A percentile compares a stretch with the other conserved stretches of the same genome.
These are phyloP conservation scores for Graphium colonna DNA, from an alignment of 2,888 invertebrate genomes.

Conservation along the genomic window DNA sequence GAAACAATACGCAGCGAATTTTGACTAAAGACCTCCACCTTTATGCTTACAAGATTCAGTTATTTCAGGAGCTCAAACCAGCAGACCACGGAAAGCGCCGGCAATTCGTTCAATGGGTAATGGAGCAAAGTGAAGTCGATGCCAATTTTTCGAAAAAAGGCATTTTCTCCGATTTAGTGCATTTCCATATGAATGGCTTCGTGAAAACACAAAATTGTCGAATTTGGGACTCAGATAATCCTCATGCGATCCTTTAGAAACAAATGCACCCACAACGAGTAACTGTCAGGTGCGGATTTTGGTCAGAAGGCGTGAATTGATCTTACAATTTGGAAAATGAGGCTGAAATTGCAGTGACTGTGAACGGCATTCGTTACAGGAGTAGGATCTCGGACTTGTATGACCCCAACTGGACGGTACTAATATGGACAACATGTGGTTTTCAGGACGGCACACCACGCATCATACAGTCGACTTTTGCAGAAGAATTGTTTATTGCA, in stretches of 20 bases:
- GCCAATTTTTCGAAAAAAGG: background rate
- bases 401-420: slow-evolving; percentile 28
- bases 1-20: background rate
- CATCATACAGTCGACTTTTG: slow-evolving; percentile 29
- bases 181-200: background rate
- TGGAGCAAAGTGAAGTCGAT: background rate
- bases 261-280: no score
- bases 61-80: no score
- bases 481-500: no score
- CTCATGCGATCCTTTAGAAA: no score
- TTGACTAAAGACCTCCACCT: background rate
- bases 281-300: no score
- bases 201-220: background rate
- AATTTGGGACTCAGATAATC: background rate
- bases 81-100: no score
- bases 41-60: background rate
- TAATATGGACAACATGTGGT: slow-evolving; percentile 13
- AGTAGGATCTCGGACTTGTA: slow-evolving; percentile 19
- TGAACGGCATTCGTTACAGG: background rate
- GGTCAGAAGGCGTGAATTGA: no score
- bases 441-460: slow-evolving; percentile 31
- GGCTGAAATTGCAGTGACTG: background rate
- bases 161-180: background rate
- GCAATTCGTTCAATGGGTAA: background rate
- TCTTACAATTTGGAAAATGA: no score